Conservation (phyloP, 2,888 invertebrate species). For the Parnassius smintheus region DNA sequence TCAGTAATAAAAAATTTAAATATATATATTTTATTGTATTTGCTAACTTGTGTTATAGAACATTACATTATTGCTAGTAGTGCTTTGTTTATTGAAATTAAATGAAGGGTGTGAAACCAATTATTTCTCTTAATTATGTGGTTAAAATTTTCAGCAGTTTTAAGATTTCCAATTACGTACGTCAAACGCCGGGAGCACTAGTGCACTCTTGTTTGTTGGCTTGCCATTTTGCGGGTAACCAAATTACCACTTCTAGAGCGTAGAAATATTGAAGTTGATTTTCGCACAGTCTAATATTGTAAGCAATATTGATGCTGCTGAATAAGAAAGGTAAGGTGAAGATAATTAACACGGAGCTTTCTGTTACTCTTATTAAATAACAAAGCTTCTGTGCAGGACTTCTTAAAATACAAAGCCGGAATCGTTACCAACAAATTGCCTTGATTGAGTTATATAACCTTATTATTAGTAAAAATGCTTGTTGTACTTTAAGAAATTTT, state of each 20-base stretch:
- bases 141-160: not conserved
- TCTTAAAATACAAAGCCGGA: too few species aligned
- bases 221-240: constrained; percentile 1
- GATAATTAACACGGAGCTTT: too few species aligned
- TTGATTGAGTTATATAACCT: too few species aligned
- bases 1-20: too few species aligned
- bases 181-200: not conserved
- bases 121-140: not conserved
- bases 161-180: not conserved
- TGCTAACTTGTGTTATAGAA: too few species aligned
- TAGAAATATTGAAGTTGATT: not conserved
- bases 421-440: too few species aligned
- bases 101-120: not conserved
- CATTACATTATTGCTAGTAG: constrained; percentile 52
- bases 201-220: not conserved
- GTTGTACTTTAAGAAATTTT: too few species aligned
- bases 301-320: not conserved
- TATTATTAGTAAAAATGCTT: too few species aligned
- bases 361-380: too few species aligned
- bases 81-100: constrained; percentile 27
- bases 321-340: too few species aligned
- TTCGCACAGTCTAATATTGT: not conserved
- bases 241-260: not conserved
- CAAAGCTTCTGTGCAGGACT: too few species aligned
- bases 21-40: too few species aligned